Conservation (phyloP, 2,888 invertebrate genomes). For the Mythimna ferrago region DNA sequence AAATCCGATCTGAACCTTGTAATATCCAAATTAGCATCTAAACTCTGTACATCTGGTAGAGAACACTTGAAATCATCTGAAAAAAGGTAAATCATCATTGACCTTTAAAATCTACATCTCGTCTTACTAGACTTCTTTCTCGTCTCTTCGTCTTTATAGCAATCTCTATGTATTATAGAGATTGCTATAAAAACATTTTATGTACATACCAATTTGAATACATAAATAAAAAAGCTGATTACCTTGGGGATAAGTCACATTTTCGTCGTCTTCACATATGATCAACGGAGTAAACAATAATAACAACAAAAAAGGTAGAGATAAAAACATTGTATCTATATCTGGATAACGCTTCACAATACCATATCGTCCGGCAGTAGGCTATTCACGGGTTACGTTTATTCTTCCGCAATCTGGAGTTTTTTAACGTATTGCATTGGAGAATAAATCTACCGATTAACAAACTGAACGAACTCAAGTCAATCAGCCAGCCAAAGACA, state of each 20-base stretch:
- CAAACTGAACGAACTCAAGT: too few relatives aligned
- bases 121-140: too few relatives aligned
- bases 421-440: too few relatives aligned
- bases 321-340: conserved; percentile 36
- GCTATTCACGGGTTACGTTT: not conserved
- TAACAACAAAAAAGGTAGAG: conserved; percentile 39
- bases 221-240: conserved; percentile 4
- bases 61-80: conserved; percentile 88
- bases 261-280: conserved; percentile 67
- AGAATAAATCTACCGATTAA: too few relatives aligned
- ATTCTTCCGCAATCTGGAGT: not conserved
- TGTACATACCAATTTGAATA: too few relatives aligned
- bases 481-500: too few relatives aligned
- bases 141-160: too few relatives aligned
- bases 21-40: conserved; percentile 83
- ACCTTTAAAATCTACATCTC: not conserved
- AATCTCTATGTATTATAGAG: too few relatives aligned
- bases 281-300: conserved; percentile 64
- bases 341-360: conserved; percentile 12
- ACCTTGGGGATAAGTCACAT: conserved; percentile 71
- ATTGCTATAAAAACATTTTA: too few relatives aligned
- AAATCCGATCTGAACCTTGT: conserved; percentile 85
- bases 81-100: conserved; percentile 45
- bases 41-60: conserved; percentile 85
- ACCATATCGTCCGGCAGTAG: not conserved